These are phyloP conservation scores for Sitta europaea DNA, from an alignment of 2,113 vertebrate species.

Conservation along the genomic window DNA sequence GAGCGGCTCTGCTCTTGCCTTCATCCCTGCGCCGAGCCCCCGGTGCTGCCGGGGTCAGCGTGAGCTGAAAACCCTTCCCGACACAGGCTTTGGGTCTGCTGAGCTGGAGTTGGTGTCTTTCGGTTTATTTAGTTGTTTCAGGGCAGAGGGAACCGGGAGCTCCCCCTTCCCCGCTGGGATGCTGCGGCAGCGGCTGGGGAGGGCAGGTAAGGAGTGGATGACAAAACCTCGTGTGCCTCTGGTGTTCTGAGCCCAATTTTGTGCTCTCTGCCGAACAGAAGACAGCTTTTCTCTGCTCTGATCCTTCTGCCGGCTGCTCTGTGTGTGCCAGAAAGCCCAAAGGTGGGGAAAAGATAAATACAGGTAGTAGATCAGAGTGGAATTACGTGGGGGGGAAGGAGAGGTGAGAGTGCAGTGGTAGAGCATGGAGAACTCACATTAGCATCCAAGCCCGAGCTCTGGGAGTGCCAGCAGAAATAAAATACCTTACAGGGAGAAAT, in stretches of 20 bases:
- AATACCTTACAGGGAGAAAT: neutral
- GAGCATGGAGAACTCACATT: neutral
- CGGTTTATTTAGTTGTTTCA: neutral
- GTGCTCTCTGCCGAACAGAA: neutral
- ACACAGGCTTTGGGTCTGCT: neutral
- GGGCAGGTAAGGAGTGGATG: rapidly evolving
- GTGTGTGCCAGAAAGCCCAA: neutral
- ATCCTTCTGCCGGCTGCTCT: neutral
- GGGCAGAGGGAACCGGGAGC: neutral
- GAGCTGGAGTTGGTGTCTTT: neutral
- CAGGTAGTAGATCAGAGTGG: neutral
- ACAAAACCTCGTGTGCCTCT: rapidly evolving
- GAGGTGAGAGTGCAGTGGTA: neutral
- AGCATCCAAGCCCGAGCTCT: neutral
- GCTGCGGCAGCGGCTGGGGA: neutral
- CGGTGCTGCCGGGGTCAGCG: neutral
- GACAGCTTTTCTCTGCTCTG: neutral
- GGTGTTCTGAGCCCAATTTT: neutral
- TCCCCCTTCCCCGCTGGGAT: rapidly evolving
- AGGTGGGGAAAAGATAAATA: neutral
- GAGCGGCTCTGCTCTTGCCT: neutral
- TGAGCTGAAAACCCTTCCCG: neutral
- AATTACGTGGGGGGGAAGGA: neutral
- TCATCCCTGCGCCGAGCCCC: neutral
- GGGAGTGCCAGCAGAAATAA: slow-evolving; percentile 21